Evolutionary conservation across 2,113 vertebrate species (phyloP).

Genomic region (Lepisosteus osseus): DNA sequence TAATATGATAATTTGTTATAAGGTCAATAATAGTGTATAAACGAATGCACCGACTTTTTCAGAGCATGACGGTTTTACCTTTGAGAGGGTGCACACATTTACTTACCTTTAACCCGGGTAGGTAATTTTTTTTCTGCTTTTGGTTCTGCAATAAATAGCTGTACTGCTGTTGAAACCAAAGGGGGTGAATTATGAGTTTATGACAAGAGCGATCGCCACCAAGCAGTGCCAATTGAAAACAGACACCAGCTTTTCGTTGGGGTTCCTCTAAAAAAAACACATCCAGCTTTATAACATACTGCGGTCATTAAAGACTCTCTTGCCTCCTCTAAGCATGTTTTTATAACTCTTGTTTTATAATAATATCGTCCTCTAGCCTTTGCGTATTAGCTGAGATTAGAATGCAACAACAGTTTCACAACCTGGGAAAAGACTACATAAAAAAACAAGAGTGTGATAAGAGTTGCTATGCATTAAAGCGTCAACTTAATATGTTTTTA

Average conservation of each 20-base stretch:
- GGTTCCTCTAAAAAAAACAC: slow-evolving; percentile 3
- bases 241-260: slow-evolving; percentile 14
- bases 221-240: slow-evolving; percentile 20
- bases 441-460: background rate
- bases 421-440: too few species aligned
- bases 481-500: background rate
- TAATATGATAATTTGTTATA: too few species aligned
- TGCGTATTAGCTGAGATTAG: too few species aligned
- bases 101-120: too few species aligned
- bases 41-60: too few species aligned
- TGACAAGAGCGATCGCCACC: slow-evolving; percentile 11
- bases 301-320: background rate
- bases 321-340: background rate
- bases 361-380: background rate
- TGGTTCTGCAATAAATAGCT: too few species aligned
- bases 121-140: too few species aligned
- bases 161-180: too few species aligned
- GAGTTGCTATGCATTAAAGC: background rate
- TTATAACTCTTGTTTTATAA: background rate
- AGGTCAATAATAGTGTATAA: too few species aligned
- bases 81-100: too few species aligned
- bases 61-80: too few species aligned
- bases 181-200: slow-evolving; percentile 10
- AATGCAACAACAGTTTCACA: too few species aligned
- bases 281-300: background rate